Percentiles rank a stretch among this genome's conserved stretches.
Evolutionary conservation across 2,797 vertebrate species (phyloP).

Genomic region (Chelidonichthys spinosus): DNA sequence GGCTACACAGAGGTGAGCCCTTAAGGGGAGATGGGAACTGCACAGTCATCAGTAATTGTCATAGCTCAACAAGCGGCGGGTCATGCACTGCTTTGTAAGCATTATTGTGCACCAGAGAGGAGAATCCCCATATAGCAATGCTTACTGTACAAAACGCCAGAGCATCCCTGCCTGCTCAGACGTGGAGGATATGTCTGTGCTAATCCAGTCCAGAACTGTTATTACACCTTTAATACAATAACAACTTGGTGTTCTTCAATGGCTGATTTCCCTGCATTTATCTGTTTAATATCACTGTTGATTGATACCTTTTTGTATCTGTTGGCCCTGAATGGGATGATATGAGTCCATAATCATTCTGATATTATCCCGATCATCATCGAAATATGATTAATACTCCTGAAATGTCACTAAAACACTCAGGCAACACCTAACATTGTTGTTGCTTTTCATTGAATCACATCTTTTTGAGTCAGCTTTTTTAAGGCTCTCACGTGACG

Average conservation of each 20-base stretch:
- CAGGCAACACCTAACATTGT: no score
- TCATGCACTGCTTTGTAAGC: constrained; percentile 78
- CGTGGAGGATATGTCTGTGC: no score
- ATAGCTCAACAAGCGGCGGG: constrained; percentile 74
- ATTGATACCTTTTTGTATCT: neutral
- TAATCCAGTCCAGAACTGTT: no score
- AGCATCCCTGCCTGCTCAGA: neutral
- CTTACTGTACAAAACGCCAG: constrained; percentile 30
- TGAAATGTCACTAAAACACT: no score
- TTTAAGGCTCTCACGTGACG: no score
- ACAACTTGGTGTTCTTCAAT: neutral
- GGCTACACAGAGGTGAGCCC: constrained; percentile 56
- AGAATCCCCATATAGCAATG: constrained; percentile 58
- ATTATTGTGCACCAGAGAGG: constrained; percentile 59
- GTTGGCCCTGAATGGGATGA: neutral
- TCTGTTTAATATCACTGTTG: neutral
- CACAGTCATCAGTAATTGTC: constrained; percentile 79
- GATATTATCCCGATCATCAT: no score
- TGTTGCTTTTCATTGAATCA: no score
- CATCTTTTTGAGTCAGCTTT: no score
- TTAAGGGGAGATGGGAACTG: constrained; percentile 54
- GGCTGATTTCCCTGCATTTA: neutral
- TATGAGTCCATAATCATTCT: no score
- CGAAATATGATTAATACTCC: no score
- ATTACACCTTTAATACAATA: no score